phyloP scores from a whole-genome alignment of 2,888 invertebrate genomes.

The Spodoptera picta region DNA sequence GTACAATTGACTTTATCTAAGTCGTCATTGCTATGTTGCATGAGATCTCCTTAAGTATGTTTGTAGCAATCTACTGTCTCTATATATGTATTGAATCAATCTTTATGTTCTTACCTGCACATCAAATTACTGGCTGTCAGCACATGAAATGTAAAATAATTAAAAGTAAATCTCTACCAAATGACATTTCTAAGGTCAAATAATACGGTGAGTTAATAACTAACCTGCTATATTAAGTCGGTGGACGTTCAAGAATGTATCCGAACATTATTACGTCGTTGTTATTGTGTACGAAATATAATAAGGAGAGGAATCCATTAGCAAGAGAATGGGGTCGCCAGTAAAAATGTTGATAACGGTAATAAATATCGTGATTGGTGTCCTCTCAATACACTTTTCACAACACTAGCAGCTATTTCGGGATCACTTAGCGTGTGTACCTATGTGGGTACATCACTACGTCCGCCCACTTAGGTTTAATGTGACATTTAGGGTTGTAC shows the following conservation, averaged over 20 bases:
- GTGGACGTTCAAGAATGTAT: constrained; percentile 10
- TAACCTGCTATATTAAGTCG: neutral
- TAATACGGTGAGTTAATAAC: no score
- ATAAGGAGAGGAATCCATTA: constrained; percentile 49
- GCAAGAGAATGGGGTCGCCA: constrained; percentile 39
- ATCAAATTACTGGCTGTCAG: no score
- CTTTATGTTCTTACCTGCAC: no score
- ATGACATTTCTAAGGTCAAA: no score
- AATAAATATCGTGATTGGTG: constrained; percentile 49
- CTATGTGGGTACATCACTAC: constrained; percentile 15
- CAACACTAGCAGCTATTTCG: constrained; percentile 29
- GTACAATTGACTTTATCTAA: no score
- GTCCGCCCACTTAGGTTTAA: neutral
- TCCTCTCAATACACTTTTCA: constrained; percentile 30
- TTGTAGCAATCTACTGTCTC: no score
- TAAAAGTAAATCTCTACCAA: no score
- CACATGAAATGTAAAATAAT: no score
- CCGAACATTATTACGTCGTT: constrained; percentile 29
- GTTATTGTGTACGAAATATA: constrained; percentile 36
- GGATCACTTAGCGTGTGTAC: constrained; percentile 23
- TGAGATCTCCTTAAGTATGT: no score
- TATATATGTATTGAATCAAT: no score
- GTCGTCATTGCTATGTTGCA: no score
- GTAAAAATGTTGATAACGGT: constrained; percentile 52
- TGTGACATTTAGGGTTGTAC: neutral